phyloP scores from a whole-genome alignment of 2,888 invertebrate species.

The Phania funesta region DNA sequence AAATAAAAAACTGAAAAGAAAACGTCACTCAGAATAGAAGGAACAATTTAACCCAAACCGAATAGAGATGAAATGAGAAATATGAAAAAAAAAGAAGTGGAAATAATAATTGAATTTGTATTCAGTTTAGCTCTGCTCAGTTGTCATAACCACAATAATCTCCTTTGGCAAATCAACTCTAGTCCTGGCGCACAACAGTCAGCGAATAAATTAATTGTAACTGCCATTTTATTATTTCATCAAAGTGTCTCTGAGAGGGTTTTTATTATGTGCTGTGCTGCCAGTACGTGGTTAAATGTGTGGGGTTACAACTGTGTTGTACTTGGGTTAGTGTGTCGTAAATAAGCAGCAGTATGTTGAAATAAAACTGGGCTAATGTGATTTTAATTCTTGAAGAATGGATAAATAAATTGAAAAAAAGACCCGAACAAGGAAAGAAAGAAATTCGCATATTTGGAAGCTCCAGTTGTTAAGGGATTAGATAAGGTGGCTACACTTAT shows the following conservation, averaged over 20 bases:
- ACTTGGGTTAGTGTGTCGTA: not conserved
- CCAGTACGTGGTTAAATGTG: not conserved
- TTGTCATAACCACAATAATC: slow-evolving; percentile 54
- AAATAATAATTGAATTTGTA: slow-evolving; percentile 24
- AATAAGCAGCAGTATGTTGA: not conserved
- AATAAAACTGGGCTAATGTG: not conserved
- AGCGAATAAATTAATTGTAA: slow-evolving; percentile 40
- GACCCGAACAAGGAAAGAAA: too few relatives aligned
- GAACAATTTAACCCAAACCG: not conserved
- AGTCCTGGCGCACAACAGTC: not conserved
- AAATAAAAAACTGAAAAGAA: not conserved
- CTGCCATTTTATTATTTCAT: slow-evolving; percentile 40
- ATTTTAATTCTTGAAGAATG: not conserved
- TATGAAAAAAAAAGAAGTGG: not conserved
- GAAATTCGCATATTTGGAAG: too few relatives aligned
- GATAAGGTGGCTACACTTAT: too few relatives aligned
- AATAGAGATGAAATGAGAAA: not conserved
- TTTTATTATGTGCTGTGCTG: too few relatives aligned
- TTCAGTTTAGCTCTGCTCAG: slow-evolving; percentile 20
- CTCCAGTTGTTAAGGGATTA: too few relatives aligned
- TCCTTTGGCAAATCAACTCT: slow-evolving; percentile 15
- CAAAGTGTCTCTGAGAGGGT: not conserved
- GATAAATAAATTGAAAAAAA: not conserved
- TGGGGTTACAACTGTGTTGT: not conserved
- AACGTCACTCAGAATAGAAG: not conserved